Evolutionary conservation across 1,140 invertebrate species (phyloP).

Genomic region (Brachionus rotundiformis): DNA sequence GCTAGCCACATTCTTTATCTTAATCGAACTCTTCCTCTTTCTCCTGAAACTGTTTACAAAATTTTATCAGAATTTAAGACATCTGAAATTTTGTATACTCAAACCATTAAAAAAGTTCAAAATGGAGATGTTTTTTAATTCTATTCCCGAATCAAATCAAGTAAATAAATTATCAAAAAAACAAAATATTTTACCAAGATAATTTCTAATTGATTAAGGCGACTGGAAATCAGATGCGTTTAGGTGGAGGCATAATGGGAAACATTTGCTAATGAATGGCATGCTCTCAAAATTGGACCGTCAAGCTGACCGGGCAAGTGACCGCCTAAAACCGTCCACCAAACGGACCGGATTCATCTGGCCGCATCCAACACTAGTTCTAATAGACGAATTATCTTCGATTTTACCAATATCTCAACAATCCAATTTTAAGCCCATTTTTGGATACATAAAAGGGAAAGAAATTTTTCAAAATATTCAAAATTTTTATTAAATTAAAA

Average conservation of each 20-base stretch:
- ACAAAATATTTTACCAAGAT: neutral
- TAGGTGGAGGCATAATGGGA: neutral
- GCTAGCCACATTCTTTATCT: too few relatives aligned
- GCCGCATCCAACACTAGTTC: too few relatives aligned
- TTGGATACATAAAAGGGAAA: too few relatives aligned
- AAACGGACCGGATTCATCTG: too few relatives aligned
- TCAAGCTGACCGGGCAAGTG: too few relatives aligned
- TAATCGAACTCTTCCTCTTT: neutral
- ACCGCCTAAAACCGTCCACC: too few relatives aligned
- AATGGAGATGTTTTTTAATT: neutral
- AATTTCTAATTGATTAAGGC: neutral
- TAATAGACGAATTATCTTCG: too few relatives aligned
- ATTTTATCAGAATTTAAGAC: too few relatives aligned
- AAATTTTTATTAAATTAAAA: neutral
- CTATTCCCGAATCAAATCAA: neutral
- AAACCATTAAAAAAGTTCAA: neutral
- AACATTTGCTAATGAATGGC: too few relatives aligned
- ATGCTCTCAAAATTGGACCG: too few relatives aligned
- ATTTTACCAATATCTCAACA: too few relatives aligned
- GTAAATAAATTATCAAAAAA: neutral
- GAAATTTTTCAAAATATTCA: neutral
- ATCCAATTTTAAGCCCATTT: too few relatives aligned
- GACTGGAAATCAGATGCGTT: neutral
- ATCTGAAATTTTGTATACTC: neutral
- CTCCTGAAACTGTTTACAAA: neutral